Percentiles rank a stretch among this genome's conserved stretches.
phyloP scores from a whole-genome alignment of 2,888 invertebrate genomes.

The Erebia aethiops region DNA sequence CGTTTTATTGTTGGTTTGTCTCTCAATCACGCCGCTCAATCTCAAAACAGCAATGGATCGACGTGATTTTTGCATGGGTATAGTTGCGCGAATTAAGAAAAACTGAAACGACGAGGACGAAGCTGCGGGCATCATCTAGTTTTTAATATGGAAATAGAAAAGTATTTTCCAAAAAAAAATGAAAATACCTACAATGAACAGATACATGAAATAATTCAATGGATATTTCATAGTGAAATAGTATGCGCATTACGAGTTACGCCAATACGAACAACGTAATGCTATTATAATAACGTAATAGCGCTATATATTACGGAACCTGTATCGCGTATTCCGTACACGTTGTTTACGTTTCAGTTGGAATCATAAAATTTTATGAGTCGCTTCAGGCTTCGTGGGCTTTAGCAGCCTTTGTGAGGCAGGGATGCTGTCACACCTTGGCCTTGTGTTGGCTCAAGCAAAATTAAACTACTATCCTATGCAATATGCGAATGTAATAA shows the following conservation, averaged over 20 bases:
- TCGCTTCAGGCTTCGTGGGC: constrained; percentile 17
- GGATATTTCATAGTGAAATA: background rate
- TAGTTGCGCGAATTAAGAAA: no score
- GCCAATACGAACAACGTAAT: background rate
- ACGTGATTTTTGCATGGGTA: no score
- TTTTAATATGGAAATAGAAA: no score
- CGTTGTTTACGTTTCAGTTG: constrained; percentile 15
- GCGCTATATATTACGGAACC: constrained; percentile 2
- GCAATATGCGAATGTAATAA: background rate
- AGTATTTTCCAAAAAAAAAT: no score
- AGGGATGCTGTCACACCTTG: constrained; percentile 11
- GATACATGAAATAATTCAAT: background rate
- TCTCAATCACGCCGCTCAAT: no score
- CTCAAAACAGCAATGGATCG: no score
- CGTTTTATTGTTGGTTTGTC: no score
- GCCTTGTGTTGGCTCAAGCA: constrained; percentile 4
- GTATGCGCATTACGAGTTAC: background rate
- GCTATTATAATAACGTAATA: constrained; percentile 11
- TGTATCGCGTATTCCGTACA: constrained; percentile 15
- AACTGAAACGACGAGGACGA: no score
- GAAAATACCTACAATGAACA: no score
- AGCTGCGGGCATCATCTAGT: no score
- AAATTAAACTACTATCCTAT: constrained; percentile 12
- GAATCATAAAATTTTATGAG: constrained; percentile 28
- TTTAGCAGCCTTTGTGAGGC: constrained; percentile 23